Conservation (phyloP, 2,888 invertebrate species). For the Hirtodrosophila histrioides region DNA sequence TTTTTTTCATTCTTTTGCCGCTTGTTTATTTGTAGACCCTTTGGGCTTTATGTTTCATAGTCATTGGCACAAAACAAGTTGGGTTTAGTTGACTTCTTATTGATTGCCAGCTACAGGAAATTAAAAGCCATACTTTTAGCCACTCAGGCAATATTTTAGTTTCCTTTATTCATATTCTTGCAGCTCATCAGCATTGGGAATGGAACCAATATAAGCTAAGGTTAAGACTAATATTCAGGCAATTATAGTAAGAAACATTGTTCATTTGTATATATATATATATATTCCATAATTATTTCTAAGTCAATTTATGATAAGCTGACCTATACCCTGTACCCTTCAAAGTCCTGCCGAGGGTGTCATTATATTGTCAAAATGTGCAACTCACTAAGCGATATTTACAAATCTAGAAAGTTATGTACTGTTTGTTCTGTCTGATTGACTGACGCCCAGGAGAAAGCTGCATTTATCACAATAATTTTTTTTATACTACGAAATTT, state of each 20-base stretch:
- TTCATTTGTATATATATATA: background rate
- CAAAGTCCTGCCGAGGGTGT: too few species aligned
- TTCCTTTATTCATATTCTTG: constrained; percentile 22
- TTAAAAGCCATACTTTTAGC: constrained; percentile 60
- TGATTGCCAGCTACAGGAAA: constrained; percentile 66
- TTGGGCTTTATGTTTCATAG: constrained; percentile 51
- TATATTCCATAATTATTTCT: background rate
- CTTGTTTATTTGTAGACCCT: constrained; percentile 62
- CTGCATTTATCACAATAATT: too few species aligned
- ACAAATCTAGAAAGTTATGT: too few species aligned
- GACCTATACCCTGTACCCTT: too few species aligned
- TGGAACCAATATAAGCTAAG: constrained; percentile 38
- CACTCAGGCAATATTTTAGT: constrained; percentile 48
- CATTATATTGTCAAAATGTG: too few species aligned
- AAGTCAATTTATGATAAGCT: too few species aligned
- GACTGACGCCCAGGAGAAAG: too few species aligned
- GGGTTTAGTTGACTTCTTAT: constrained; percentile 66
- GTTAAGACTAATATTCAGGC: constrained; percentile 25
- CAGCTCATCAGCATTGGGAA: constrained; percentile 28
- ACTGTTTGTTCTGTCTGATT: too few species aligned
- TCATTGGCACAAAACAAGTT: constrained; percentile 58
- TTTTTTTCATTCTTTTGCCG: constrained; percentile 29
- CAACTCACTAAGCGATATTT: too few species aligned
- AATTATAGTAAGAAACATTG: constrained; percentile 38
- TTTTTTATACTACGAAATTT: too few species aligned